Evolutionary conservation across 2,888 invertebrate species (phyloP).

Genomic region (Rhimphoctona megacephalus): DNA sequence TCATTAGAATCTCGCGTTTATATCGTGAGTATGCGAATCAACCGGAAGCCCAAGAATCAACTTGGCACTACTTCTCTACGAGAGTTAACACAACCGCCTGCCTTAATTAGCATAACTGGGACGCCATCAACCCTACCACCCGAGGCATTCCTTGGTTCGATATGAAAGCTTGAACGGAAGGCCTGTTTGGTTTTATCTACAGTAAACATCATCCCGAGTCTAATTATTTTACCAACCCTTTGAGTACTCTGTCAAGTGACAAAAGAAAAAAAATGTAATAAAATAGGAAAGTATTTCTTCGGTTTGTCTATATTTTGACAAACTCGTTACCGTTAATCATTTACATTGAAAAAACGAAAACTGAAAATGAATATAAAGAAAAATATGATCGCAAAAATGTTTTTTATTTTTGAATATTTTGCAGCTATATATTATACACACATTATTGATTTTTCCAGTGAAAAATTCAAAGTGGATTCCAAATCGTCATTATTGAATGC

Average conservation of each 20-base stretch:
- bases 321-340: background rate
- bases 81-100: constrained; percentile 47
- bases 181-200: background rate
- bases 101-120: constrained; percentile 63
- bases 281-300: background rate
- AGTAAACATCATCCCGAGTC: background rate
- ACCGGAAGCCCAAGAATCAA: constrained; percentile 47
- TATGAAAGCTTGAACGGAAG: background rate
- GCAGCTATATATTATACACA: background rate
- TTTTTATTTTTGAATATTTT: background rate
- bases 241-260: background rate
- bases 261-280: background rate
- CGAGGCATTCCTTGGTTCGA: constrained; percentile 44
- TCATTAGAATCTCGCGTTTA: constrained; percentile 21
- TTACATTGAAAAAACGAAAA: background rate
- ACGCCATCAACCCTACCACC: constrained; percentile 22
- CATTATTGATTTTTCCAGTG: background rate
- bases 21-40: constrained; percentile 34
- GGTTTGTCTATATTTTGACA: background rate
- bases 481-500: background rate
- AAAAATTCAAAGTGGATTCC: background rate
- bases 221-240: constrained; percentile 2
- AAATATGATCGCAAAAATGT: background rate
- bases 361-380: background rate
- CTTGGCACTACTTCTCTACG: background rate